Evolutionary conservation across 53 echinoderm and acorn worm genomes (phyloP).

Genomic region (Glandiceps talaboti): DNA sequence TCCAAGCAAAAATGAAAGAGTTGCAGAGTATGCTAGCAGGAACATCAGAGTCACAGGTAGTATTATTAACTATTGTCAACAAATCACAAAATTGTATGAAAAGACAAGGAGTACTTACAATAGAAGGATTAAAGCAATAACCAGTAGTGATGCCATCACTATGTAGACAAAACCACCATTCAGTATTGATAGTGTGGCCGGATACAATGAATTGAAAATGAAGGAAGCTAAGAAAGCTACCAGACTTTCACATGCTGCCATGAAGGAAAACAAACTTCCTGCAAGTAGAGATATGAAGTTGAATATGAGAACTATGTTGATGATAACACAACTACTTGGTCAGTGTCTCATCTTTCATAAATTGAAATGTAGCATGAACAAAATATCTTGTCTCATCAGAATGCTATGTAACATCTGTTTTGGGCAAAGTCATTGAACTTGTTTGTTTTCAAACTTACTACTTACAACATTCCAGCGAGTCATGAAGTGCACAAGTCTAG

Average conservation of each 20-base stretch:
- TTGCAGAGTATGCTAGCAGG: too few relatives aligned
- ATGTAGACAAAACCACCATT: slow-evolving; percentile 82
- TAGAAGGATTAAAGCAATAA: slow-evolving; percentile 52
- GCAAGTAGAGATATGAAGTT: slow-evolving; percentile 1
- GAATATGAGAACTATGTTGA: too few relatives aligned
- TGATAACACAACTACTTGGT: too few relatives aligned
- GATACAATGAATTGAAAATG: slow-evolving; percentile 76
- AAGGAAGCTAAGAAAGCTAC: slow-evolving; percentile 62
- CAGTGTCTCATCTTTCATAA: too few relatives aligned
- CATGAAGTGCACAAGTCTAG: too few relatives aligned
- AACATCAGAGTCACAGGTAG: too few relatives aligned
- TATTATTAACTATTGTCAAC: too few relatives aligned
- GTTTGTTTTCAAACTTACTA: too few relatives aligned
- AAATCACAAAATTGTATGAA: too few relatives aligned
- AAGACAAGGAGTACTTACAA: slow-evolving; percentile 86
- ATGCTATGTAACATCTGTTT: background rate
- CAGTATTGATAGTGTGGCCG: slow-evolving; percentile 48
- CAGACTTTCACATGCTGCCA: slow-evolving; percentile 61
- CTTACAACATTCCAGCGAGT: too few relatives aligned
- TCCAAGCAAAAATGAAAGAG: too few relatives aligned
- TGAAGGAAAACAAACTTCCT: slow-evolving; percentile 89
- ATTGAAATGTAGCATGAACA: background rate
- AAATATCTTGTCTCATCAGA: background rate
- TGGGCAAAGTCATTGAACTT: too few relatives aligned
- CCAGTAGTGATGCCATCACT: slow-evolving; percentile 58